Base-by-base conservation (phyloP, 2,113 vertebrate species). In the Channa maculata region DNA sequence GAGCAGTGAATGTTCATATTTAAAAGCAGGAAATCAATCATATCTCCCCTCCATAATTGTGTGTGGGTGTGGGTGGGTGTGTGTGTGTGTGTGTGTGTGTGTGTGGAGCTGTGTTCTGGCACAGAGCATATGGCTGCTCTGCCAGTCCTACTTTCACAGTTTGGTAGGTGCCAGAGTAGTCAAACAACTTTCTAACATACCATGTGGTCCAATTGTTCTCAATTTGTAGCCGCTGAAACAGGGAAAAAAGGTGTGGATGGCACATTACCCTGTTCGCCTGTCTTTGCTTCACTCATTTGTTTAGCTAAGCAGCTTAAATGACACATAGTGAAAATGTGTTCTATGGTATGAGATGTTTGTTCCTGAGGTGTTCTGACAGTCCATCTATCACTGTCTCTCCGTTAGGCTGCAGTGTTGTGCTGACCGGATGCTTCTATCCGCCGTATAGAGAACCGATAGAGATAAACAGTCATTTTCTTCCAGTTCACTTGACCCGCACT, bases 101-200 rank as follows among this genome's bases (percentile, higher is more conserved):
- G 43, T 65, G 62, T 43, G 43, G 72, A 45, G 66, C 43, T 46
- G 70, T 36, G 36, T 41, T 50, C 84, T 90, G 91, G 86, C 90
- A 80, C 66, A 1, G 15, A 87, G 58, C 89, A 86, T 88, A 88
- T 80, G 84, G 85, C 37, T 64, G 67, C 67, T 74, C 64, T 87
- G 86, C 89, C 90, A 91, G 88, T 85, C 72, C 85, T 86, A 82
- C 86, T 90, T 91, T 86, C 82, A 82, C 88, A 88, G 80, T 85
- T 84, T 79, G 74, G 61, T 58, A 53, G 54, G 75, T 87, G 87
- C 88, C 89, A 89, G 82, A 65, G 33, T 71, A 80, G 85, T 90
- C 86, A 82, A 80, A 88, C 65, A 59, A 80, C 85, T 87, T 88
- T 82, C 75, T 74, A 78, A 84, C 79, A 58, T 44, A 61, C 87